These are phyloP conservation scores for Vesta saturnalis DNA, from an alignment of 2,888 invertebrate genomes.

Conservation along the genomic window DNA sequence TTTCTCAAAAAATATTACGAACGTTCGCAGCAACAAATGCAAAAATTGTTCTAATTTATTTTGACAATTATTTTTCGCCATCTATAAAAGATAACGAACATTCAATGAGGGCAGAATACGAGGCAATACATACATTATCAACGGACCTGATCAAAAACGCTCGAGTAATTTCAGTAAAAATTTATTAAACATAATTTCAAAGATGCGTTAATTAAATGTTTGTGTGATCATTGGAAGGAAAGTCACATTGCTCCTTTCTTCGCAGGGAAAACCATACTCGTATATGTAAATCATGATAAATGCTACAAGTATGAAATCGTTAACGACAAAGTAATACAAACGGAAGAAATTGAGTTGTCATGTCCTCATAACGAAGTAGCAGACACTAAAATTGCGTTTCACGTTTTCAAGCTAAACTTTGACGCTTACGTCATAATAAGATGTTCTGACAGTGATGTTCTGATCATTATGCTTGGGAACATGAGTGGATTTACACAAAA, in stretches of 20 bases:
- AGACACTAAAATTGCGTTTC: background rate
- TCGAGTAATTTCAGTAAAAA: conserved; percentile 10
- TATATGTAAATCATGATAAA: conserved; percentile 33
- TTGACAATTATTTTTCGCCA: conserved; percentile 41
- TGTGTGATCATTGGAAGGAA: conserved; percentile 26
- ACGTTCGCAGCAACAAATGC: conserved; percentile 35
- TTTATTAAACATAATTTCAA: conserved; percentile 35
- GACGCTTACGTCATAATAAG: background rate
- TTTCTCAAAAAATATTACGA: conserved; percentile 40
- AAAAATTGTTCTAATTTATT: conserved; percentile 40
- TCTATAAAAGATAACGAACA: conserved; percentile 18
- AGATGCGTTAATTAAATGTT: conserved; percentile 36
- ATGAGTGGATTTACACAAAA: too few species aligned
- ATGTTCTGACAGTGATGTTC: background rate
- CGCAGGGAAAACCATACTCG: conserved; percentile 14
- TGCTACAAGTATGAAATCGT: conserved; percentile 35
- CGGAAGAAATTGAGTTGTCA: background rate
- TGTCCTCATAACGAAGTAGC: background rate
- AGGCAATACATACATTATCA: background rate
- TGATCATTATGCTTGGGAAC: conserved; percentile 1
- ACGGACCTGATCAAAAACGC: conserved; percentile 15
- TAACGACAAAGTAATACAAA: conserved; percentile 13
- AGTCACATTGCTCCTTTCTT: conserved; percentile 31
- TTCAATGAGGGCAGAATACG: background rate
- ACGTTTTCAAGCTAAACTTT: background rate